Evolutionary conservation across 2,888 invertebrate species (phyloP).

Genomic region (Parochlus steinenii): DNA sequence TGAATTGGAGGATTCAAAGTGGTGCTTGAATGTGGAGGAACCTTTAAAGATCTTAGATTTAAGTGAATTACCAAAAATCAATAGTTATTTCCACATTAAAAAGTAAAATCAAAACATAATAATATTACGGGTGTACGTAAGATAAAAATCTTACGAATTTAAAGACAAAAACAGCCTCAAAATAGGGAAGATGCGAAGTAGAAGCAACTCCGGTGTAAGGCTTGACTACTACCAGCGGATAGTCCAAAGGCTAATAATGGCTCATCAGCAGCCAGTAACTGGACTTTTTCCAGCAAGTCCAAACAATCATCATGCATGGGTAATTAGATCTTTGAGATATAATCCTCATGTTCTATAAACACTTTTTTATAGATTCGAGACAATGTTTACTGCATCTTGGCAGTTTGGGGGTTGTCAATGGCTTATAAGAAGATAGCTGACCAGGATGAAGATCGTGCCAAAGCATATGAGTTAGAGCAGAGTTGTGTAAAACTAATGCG

Average conservation of each 20-base stretch:
- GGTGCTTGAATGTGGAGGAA: too few relatives aligned
- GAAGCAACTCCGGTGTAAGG: constrained; percentile 81
- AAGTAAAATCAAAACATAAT: not conserved
- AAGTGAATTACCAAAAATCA: constrained; percentile 4
- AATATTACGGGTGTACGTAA: not conserved
- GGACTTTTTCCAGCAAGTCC: constrained; percentile 86
- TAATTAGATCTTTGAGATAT: constrained; percentile 9
- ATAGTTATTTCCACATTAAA: constrained; percentile 1
- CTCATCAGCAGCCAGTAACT: constrained; percentile 90
- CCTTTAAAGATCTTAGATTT: too few relatives aligned
- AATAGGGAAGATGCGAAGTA: constrained; percentile 51
- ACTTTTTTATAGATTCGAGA: constrained; percentile 52
- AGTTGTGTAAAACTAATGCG: constrained; percentile 79
- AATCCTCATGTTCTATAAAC: too few relatives aligned
- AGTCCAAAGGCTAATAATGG: constrained; percentile 84
- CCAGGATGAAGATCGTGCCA: constrained; percentile 95
- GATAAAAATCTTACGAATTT: not conserved
- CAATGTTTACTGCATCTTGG: constrained; percentile 91
- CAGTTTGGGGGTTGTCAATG: constrained; percentile 97
- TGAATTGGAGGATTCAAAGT: too few relatives aligned
- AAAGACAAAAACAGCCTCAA: not conserved
- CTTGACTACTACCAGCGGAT: constrained; percentile 93
- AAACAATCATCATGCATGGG: constrained; percentile 86
- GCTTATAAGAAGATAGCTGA: constrained; percentile 98
- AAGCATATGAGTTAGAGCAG: constrained; percentile 94